Conservation (phyloP, 2,797 vertebrate species). For the Phalloptychus januarius region DNA sequence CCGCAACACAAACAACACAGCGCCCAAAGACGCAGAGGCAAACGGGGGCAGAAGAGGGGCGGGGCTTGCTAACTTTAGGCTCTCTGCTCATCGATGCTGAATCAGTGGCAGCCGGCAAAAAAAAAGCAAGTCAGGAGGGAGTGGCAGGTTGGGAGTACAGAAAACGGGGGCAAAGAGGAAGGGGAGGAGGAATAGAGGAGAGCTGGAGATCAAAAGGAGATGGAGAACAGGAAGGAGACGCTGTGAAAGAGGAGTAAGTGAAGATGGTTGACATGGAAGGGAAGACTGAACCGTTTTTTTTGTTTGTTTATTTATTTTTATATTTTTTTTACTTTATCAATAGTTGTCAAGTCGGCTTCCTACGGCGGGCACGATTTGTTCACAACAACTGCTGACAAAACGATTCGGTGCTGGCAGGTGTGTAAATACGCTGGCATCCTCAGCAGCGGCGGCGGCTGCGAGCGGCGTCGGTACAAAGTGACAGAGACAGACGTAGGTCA, state of each 20-base stretch:
- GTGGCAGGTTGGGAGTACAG: constrained; percentile 19
- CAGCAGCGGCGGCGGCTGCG: neutral
- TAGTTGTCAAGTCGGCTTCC: neutral
- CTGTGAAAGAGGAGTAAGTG: neutral
- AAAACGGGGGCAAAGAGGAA: neutral
- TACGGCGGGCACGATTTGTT: constrained; percentile 11
- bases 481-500: neutral
- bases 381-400: constrained; percentile 38
- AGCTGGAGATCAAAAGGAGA: constrained; percentile 11
- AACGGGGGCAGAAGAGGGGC: constrained; percentile 33
- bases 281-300: neutral
- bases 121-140: constrained; percentile 38
- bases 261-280: neutral
- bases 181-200: neutral
- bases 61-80: constrained; percentile 47
- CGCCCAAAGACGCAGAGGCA: constrained; percentile 44
- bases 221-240: neutral
- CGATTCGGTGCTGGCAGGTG: constrained; percentile 34
- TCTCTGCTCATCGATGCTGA: constrained; percentile 51
- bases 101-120: constrained; percentile 46
- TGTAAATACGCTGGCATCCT: constrained; percentile 22
- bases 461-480: constrained; percentile 24
- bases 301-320: no score
- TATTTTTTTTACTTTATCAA: neutral
- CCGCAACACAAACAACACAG: constrained; percentile 55